Base-by-base conservation (phyloP, 2,113 vertebrate species). In the Sander lucioperca region DNA sequence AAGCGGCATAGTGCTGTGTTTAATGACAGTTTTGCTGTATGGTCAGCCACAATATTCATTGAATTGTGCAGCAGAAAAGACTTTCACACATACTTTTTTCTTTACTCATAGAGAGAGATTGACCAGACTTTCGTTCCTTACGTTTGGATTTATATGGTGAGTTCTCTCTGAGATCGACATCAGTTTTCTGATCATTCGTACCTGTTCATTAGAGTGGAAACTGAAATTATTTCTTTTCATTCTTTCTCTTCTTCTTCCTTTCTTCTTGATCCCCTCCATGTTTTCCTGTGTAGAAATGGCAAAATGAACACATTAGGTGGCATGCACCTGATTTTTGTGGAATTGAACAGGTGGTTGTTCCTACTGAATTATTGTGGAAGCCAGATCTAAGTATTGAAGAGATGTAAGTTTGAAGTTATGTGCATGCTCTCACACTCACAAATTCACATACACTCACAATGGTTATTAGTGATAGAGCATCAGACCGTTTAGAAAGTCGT, bases 361-460 rank as follows among this genome's bases (percentile, higher is more conserved):
- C 89, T 1, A 30, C 43, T 19, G 43, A 74, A 15, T 0, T 64
- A 33, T 21, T 92, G 15, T 92, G 88, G 91, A 84, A 14, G 33
- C 89, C 89, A 1, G 88, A 92, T 79, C 10, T 90, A 30, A 74
- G 47, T 5, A 80, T 90, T 63, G 79, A 86, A 68, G 88, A 90
- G 50, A 90, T 90, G 89, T 90, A 62, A 79, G 88, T 87, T 6
- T 27, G 15, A 73, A 5, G 13, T 1, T 59, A 2, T 64, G 23
- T n/a, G 59, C 33, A n/a, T 64, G 13, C 11, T 30, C 39, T 36
- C 12, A 33, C 16, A 30, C 13, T 39, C n/a, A 50, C 47, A 51
- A 25, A 48, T 48, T 14, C 58, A 62, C 25, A 74, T 15, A 21
- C 62, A 25, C 12, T 50, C 48, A 53, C 18, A 68, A 36, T 27